Base-by-base conservation (phyloP, 2,888 invertebrate genomes). In the Exocentrus adspersus region DNA sequence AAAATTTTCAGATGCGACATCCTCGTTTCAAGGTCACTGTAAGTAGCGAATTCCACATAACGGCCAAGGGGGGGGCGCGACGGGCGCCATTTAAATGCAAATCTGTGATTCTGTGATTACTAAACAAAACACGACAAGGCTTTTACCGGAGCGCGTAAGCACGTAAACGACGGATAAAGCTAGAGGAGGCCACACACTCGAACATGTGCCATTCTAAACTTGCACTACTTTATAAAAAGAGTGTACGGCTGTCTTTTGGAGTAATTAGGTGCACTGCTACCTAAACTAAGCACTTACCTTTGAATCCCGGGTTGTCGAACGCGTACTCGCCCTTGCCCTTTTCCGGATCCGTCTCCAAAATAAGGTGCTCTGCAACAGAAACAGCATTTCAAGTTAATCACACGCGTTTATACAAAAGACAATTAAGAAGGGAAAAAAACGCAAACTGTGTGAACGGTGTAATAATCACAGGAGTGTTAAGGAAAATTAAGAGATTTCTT, bases 291-390 rank as follows among this genome's bases (percentile, higher is more conserved):
- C 24, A 24, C 37, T 57, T 75, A 82, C 82, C 83, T 80, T 89
- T 87, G 85, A 92, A 92, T 62, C 92, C 91, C 14, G 91, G 91
- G 84, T 92, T 92, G 82, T 92, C 92, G 81, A 92, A 92, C 0
- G 92, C 92, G 79, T 89, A 92, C 72, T 91, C 90, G 71, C 88
- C 89, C 70, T 89, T 90, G n/a, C 90, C 90, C 58, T 88, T 89
- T 77, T 92, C 92, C 0, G 91, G 90, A 78, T 92, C 92, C 21
- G 89, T 90, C 68, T 90, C 88, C 79, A 92, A 85, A 24, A 92
- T 90, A 65, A 91, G 83, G 75, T 91, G 90, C 77, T 90, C 91
- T 92, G 86, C 56, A 84, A 84, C 72, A 64, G 69, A 53, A 60
- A 52, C 46, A 59, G 50, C 32, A n/a, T 16, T 12, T n/a, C 3